Evolutionary conservation across 2,888 invertebrate species (phyloP).

Genomic region (Salpingus planirostris): DNA sequence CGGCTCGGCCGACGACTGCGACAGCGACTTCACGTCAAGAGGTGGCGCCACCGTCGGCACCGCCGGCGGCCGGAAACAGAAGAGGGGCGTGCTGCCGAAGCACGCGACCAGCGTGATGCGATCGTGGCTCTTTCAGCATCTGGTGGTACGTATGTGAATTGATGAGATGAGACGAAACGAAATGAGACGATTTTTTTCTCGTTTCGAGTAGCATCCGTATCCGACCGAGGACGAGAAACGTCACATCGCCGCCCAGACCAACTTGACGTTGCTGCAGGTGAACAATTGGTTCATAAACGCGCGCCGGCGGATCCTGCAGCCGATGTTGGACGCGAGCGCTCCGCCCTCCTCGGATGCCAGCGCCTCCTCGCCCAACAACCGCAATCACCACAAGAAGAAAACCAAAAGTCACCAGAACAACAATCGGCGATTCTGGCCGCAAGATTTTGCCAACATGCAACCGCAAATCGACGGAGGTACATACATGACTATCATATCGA

Average conservation of each 20-base stretch:
- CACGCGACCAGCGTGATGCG: slow-evolving; percentile 95
- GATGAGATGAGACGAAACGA: too few relatives aligned
- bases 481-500: too few relatives aligned
- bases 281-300: slow-evolving; percentile 96
- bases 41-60: too few relatives aligned
- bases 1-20: slow-evolving; percentile 51
- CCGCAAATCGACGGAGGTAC: slow-evolving; percentile 55
- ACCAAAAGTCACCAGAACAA: slow-evolving; percentile 52
- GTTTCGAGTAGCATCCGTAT: slow-evolving; percentile 71
- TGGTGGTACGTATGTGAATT: too few relatives aligned
- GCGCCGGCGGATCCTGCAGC: slow-evolving; percentile 79
- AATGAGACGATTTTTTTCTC: not conserved
- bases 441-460: slow-evolving; percentile 53
- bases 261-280: slow-evolving; percentile 70
- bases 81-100: slow-evolving; percentile 87
- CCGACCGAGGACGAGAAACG: slow-evolving; percentile 93
- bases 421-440: slow-evolving; percentile 66
- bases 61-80: slow-evolving; percentile 61
- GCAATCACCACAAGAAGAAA: slow-evolving; percentile 48
- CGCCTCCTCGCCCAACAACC: slow-evolving; percentile 7
- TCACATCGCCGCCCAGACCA: slow-evolving; percentile 79
- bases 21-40: slow-evolving; percentile 40
- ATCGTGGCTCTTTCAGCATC: slow-evolving; percentile 93
- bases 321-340: slow-evolving; percentile 75
- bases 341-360: slow-evolving; percentile 28